Evolutionary conservation across 2,888 invertebrate genomes (phyloP).

Genomic region (Lomographa bimaculata): DNA sequence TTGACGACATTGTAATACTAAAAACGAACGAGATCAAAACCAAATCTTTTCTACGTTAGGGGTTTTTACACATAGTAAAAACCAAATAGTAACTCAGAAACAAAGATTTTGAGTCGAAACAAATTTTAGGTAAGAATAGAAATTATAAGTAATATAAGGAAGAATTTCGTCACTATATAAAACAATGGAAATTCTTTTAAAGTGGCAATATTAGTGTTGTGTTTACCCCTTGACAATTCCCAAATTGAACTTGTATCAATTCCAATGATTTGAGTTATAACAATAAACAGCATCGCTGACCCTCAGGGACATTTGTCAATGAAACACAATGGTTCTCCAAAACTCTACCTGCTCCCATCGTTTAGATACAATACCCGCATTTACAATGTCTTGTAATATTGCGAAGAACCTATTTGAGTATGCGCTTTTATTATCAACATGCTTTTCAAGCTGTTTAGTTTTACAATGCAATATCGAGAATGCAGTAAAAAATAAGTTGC

Average conservation of each 20-base stretch:
- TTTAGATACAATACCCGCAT: slow-evolving; percentile 44
- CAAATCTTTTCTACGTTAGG: too few species aligned
- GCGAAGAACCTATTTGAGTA: slow-evolving; percentile 22
- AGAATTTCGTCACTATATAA: too few species aligned
- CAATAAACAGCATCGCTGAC: slow-evolving; percentile 38
- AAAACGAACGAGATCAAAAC: too few species aligned
- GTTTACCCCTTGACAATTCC: too few species aligned
- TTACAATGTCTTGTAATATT: slow-evolving; percentile 40
- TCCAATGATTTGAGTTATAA: slow-evolving; percentile 48
- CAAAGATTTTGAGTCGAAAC: too few species aligned
- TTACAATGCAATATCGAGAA: slow-evolving; percentile 30
- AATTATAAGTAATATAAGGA: too few species aligned
- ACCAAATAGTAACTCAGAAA: too few species aligned
- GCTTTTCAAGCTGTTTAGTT: slow-evolving; percentile 28
- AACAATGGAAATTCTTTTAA: too few species aligned
- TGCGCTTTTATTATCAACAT: slow-evolving; percentile 27
- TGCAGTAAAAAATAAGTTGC: slow-evolving; percentile 23
- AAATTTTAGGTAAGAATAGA: too few species aligned
- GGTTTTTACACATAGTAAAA: too few species aligned
- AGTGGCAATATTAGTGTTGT: slow-evolving; percentile 49
- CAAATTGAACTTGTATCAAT: slow-evolving; percentile 51
- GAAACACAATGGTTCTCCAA: slow-evolving; percentile 49
- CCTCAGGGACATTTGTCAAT: slow-evolving; percentile 38
- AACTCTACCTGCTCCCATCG: slow-evolving; percentile 60
- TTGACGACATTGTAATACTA: too few species aligned